Base-by-base conservation (phyloP, 2,797 vertebrate genomes). In the Zalophus californianus region DNA sequence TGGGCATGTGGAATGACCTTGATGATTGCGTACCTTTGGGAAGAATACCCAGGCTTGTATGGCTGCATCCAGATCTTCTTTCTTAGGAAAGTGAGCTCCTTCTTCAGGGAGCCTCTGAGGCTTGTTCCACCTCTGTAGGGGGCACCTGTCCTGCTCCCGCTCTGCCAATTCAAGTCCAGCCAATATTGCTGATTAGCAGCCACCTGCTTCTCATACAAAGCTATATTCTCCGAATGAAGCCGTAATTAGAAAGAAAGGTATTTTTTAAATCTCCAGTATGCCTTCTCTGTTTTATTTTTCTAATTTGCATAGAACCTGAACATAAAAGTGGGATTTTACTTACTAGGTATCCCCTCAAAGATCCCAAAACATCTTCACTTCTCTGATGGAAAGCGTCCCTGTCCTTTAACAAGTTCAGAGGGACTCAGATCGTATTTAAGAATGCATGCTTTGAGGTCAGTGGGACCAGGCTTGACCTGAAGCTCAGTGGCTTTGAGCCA, bases 1-100 rank as follows among this genome's bases (percentile, higher is more conserved):
- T 14, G 13, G 50, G 62, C 27, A 32, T 18, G 5, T 18, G 16
- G n/a, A n/a, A 20, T 35, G 21, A 21, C 14, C 79, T 3, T 29
- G 4, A 3, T 27, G 5, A n/a, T 64, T 50, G 7, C 0, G 10
- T 4, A 41, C 1, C 14, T 21, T 85, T 56, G 13, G 4, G 20
- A 91, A 75, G 41, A 87, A 35, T 77, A 14, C n/a, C 15, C 5
- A n/a, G 58, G 15, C 8, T 82, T 41, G 21, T 13, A 2, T 9
- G 62, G 9, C 44, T 88, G n/a, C 5, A 0, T 25, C 75, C 27
- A 18, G 7, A 44, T 9, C 20, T 64, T 35, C 21, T 70, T 66
- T 44, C 11, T 29, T 16, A 2, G 41, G 29, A 11, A 56, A 58
- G 38, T 15, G 29, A 48, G 14, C 15, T n/a, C 0, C 78, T 83